A percentile compares a stretch with the other conserved stretches of the same genome.
Evolutionary conservation across 2,888 invertebrate species (phyloP).

Genomic region (Marasmarcha lunaedactyla): DNA sequence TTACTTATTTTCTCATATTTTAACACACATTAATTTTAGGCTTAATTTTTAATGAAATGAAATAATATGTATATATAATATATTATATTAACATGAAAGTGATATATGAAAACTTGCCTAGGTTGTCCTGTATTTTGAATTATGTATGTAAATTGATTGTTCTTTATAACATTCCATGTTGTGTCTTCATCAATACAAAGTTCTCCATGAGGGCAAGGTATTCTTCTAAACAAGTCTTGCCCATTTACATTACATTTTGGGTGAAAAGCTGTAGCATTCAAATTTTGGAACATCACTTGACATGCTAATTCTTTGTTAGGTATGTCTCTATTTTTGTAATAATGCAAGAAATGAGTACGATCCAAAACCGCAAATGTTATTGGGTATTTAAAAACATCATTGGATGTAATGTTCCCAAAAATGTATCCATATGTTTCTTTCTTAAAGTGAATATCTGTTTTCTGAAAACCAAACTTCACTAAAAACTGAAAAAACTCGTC

Average conservation of each 20-base stretch:
- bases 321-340: constrained; percentile 82
- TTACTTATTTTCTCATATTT: too few species aligned
- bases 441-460: constrained; percentile 88
- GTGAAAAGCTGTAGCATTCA: constrained; percentile 88
- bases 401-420: constrained; percentile 92
- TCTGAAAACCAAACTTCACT: constrained; percentile 96
- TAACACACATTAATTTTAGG: too few species aligned
- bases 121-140: constrained; percentile 91
- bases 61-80: too few species aligned
- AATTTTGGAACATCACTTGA: constrained; percentile 85
- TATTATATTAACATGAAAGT: too few species aligned
- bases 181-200: constrained; percentile 91
- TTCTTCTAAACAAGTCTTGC: constrained; percentile 80
- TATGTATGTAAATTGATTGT: constrained; percentile 94
- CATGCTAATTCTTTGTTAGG: constrained; percentile 80
- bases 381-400: constrained; percentile 72
- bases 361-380: constrained; percentile 92
- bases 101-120: constrained; percentile 66
- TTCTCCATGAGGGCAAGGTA: constrained; percentile 83
- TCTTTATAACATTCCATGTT: constrained; percentile 85
- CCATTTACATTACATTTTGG: constrained; percentile 83
- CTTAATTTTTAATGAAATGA: too few species aligned
- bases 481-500: constrained; percentile 90
- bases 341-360: constrained; percentile 88
- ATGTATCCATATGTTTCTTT: constrained; percentile 94